Evolutionary conservation across 2,888 invertebrate genomes (phyloP).

Genomic region (Clanis bilineata): DNA sequence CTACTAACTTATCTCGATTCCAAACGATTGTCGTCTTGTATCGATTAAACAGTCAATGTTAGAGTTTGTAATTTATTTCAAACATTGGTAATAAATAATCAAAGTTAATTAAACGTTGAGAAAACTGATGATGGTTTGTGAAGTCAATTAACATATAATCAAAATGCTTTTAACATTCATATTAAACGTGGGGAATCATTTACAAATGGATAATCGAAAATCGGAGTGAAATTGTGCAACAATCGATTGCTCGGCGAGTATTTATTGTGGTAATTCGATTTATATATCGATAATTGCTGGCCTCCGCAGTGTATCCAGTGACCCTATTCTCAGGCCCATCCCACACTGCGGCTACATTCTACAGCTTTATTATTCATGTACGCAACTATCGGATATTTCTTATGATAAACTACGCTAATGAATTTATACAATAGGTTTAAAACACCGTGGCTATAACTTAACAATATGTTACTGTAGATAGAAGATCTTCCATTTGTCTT

Average conservation of each 20-base stretch:
- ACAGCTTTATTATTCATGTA: constrained; percentile 24
- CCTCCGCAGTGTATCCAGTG: constrained; percentile 28
- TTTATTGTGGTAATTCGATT: constrained; percentile 5
- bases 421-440: background rate
- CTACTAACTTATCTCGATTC: background rate
- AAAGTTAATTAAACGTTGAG: background rate
- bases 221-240: background rate
- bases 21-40: background rate
- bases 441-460: too few species aligned
- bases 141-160: background rate
- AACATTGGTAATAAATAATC: background rate
- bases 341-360: constrained; percentile 45
- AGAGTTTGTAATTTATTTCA: background rate
- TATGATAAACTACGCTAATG: constrained; percentile 8
- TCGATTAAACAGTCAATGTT: background rate
- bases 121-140: background rate
- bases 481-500: too few species aligned
- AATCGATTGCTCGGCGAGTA: background rate
- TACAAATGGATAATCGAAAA: background rate
- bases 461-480: too few species aligned
- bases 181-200: background rate
- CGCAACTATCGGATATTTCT: constrained; percentile 4
- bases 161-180: background rate
- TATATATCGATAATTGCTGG: constrained; percentile 11
- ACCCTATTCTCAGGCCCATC: constrained; percentile 52